Percentiles rank a stretch among this genome's conserved stretches.
Conservation (phyloP, 2,888 invertebrate genomes). For the Chaetoderma sp. region DNA sequence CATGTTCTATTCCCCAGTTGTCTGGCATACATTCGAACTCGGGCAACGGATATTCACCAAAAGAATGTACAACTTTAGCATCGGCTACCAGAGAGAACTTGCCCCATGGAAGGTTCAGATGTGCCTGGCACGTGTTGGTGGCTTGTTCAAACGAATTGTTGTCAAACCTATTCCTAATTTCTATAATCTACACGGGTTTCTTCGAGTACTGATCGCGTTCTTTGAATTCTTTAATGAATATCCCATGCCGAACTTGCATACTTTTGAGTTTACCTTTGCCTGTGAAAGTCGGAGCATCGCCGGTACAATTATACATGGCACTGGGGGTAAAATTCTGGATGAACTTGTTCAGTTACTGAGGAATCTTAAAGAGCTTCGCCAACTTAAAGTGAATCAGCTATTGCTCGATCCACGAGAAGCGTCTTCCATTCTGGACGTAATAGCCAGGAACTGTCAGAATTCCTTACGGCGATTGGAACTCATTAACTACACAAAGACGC, state of each 20-base stretch:
- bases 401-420: slow-evolving; percentile 79
- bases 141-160: slow-evolving; percentile 76
- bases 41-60: slow-evolving; percentile 81
- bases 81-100: slow-evolving; percentile 83
- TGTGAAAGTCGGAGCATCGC: slow-evolving; percentile 67
- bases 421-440: slow-evolving; percentile 79
- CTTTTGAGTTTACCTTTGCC: slow-evolving; percentile 78
- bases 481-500: slow-evolving; percentile 80
- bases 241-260: slow-evolving; percentile 54
- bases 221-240: slow-evolving; percentile 72
- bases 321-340: slow-evolving; percentile 75
- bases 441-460: slow-evolving; percentile 75
- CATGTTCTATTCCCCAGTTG: slow-evolving; percentile 79
- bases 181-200: slow-evolving; percentile 86
- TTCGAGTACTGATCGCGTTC: slow-evolving; percentile 83
- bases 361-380: slow-evolving; percentile 76
- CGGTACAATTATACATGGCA: slow-evolving; percentile 76
- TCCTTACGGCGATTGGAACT: slow-evolving; percentile 77
- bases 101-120: slow-evolving; percentile 81
- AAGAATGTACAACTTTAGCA: slow-evolving; percentile 82
- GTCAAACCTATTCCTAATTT: slow-evolving; percentile 83
- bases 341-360: slow-evolving; percentile 74
- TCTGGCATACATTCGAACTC: slow-evolving; percentile 82
- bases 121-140: slow-evolving; percentile 79
- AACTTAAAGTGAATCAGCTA: slow-evolving; percentile 80